Evolutionary conservation across 2,113 vertebrate genomes (phyloP), one percentile per base, ranked within the genome.

Genomic region (Verasper variegatus): DNA sequence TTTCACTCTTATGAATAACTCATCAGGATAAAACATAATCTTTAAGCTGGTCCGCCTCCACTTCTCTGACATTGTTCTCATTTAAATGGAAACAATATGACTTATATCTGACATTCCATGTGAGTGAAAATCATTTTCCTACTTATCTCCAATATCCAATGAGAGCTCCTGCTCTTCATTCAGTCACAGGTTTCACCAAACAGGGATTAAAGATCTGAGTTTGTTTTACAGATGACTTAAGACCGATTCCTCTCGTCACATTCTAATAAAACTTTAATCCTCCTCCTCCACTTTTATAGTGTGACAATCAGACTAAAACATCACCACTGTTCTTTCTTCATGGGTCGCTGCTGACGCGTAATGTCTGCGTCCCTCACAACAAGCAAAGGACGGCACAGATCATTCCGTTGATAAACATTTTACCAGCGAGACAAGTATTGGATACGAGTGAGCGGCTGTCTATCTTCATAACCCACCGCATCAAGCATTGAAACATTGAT

Each of bases 141-240:
- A 47, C 74, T 71, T 61, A 68, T 68, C 78, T 68, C 58, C 51
- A 75, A 18, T 26, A 71, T 51, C 27, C 40, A 64, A 5, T 42
- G 17, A 37, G 3, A 42, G 31, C 63, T 57, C 62, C 49, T 70
- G 17, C 10, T 71, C 68, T 74, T n/a, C 57, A 68, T 57, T 58
- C 45, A 68, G 64, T 81, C 56, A 68, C 57, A 65, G 26, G 26
- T n/a, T n/a, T 74, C 24, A 75, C 62, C 67, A 74, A 57, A n/a
- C 8, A 18, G 64, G 68, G 61, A 88, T 87, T 74, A 67, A 65
- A 76, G 62, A 78, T 80, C 52, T 71, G 17, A 69, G 27, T 52
- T 81, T n/a, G 56, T 82, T 87, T 85, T 82, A 71, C 78, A 76
- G 54, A 72, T 27, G 65, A 65, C 49, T 68, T 76, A 60, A 71